phyloP scores from a whole-genome alignment of 2,113 vertebrate genomes.

The Cyrtonyx montezumae region DNA sequence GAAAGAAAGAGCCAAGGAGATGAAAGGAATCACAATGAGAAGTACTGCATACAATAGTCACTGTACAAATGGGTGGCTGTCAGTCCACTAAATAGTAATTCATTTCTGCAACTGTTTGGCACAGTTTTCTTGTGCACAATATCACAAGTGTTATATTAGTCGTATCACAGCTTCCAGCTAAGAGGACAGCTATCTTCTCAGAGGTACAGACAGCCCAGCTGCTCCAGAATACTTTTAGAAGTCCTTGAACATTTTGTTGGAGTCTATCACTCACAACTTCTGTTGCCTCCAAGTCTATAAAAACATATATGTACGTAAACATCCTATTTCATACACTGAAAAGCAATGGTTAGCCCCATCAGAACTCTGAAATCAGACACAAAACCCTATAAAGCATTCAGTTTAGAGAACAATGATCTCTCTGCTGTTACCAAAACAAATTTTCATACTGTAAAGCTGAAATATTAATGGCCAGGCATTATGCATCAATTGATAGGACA shows the following conservation, averaged over 20 bases:
- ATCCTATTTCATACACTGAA: not conserved
- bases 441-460: conserved; percentile 1
- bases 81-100: conserved; percentile 11
- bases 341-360: not conserved
- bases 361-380: not conserved
- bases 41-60: not conserved
- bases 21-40: not conserved
- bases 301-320: not conserved
- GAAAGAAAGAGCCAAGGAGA: not conserved
- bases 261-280: not conserved
- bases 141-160: not conserved
- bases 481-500: not conserved
- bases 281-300: not conserved
- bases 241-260: not conserved
- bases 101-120: not conserved
- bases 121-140: not conserved
- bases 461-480: not conserved
- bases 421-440: not conserved
- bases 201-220: not conserved
- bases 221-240: not conserved
- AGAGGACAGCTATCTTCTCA: not conserved
- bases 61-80: not conserved
- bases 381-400: not conserved
- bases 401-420: not conserved
- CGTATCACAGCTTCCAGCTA: not conserved